phyloP scores from a whole-genome alignment of 2,113 vertebrate genomes.

The Micromys minutus region DNA sequence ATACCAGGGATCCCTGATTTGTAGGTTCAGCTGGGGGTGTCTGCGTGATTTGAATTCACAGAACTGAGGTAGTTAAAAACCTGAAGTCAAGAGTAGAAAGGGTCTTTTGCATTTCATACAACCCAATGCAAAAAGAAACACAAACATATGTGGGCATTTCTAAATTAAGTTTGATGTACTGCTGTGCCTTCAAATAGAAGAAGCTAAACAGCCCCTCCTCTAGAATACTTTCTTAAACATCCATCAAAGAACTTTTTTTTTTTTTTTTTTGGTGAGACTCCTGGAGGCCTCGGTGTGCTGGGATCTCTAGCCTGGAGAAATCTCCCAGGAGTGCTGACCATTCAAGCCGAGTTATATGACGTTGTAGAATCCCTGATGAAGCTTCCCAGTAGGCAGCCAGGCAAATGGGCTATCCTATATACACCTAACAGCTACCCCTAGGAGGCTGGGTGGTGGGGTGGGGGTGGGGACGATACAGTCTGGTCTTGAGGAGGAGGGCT shows the following conservation, averaged over 20 bases:
- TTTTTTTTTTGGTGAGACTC: not conserved
- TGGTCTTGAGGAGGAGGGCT: not conserved
- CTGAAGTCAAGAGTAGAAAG: not conserved
- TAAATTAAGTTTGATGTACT: not conserved
- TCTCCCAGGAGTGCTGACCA: accelerated
- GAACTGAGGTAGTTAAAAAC: not conserved
- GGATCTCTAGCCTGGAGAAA: not conserved
- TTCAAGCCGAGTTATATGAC: not conserved
- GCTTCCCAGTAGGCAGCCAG: not conserved
- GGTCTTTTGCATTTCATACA: not conserved
- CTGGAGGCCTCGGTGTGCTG: not conserved
- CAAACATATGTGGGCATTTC: not conserved
- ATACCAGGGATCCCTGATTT: not conserved
- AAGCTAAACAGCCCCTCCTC: not conserved
- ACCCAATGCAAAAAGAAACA: not conserved
- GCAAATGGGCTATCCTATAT: not conserved
- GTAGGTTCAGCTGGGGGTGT: not conserved
- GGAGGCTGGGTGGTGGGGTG: not conserved
- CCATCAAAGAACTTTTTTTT: not conserved
- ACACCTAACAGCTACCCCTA: not conserved
- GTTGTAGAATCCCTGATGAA: too few species aligned
- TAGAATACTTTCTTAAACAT: not conserved
- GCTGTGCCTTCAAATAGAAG: not conserved
- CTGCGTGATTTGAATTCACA: not conserved
- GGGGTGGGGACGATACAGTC: not conserved